Evolutionary conservation across 1,140 invertebrate species (phyloP), one percentile per base, ranked within the genome.

Genomic region (Drosophila rhopaloa): DNA sequence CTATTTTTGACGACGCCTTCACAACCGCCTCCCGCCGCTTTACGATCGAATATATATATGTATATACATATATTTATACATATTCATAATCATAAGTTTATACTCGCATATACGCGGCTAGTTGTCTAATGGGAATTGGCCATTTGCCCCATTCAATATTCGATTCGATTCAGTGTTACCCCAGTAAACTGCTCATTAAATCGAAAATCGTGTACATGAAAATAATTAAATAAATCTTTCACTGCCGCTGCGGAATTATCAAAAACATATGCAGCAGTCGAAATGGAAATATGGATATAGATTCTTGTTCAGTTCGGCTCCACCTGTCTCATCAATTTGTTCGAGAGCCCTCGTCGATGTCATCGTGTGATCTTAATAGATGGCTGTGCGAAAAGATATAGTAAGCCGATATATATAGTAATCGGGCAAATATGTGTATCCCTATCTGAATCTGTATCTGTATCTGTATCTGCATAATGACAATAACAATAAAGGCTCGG

Each of bases 1-100:
- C 81, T 85, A 85, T 85, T 85, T 84, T 71, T 59, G 63, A 55
- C 35, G 59, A 71, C 44, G 60, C 58, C 50, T 67, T 67, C 44
- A n/a, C 16, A 16, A 32, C 13, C 47, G 32, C 13, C 40, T 29
- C 32, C 47, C 32, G 67, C 50, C 48, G 71, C 41, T 76, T 66
- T 76, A 76, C 61, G 72, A 76, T 59, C 44, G 29, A 38, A 40
- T 38, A 70, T 50, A 29, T 56, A 41, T 5, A 44, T 38, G 60
- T 50, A 29, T 55, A 41, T 4, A 24, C 37, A 73, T 74, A 48
- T 27, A 27, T n/a, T n/a, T 8, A n/a, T n/a, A n/a, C 13, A 14
- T 7, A 29, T 14, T 50, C 11, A 16, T n/a, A 62, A 40, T 74
- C 46, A 75, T 53, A 65, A 51, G 37, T 51, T 38, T 11, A 16